A percentile compares a stretch with the other conserved stretches of the same genome.
These are phyloP conservation scores for Rhingia rostrata DNA, from an alignment of 2,888 invertebrate genomes.

Conservation along the genomic window DNA sequence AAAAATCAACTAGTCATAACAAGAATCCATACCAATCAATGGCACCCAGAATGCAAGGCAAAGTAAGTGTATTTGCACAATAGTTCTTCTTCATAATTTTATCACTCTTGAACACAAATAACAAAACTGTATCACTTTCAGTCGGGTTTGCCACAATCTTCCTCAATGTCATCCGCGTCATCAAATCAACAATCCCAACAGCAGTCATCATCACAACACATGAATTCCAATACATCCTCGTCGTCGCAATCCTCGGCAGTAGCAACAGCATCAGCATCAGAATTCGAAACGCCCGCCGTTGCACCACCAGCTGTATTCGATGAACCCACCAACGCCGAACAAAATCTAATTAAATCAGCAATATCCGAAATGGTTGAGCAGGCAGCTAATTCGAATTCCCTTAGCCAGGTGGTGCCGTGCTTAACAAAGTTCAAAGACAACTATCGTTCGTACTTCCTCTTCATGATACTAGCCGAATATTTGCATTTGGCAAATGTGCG, in stretches of 20 bases:
- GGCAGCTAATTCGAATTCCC: constrained; percentile 75
- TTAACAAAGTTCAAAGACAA: constrained; percentile 78
- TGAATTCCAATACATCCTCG: constrained; percentile 32
- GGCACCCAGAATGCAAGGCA: constrained; percentile 77
- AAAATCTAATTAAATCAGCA: constrained; percentile 77
- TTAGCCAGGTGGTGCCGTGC: constrained; percentile 76
- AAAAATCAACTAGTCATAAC: constrained; percentile 82
- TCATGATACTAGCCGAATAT: constrained; percentile 80
- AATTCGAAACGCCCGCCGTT: constrained; percentile 61
- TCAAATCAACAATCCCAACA: constrained; percentile 45
- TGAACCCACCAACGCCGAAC: constrained; percentile 76
- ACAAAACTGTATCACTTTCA: not conserved
- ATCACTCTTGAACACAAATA: not conserved
- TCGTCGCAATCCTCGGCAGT: constrained; percentile 34
- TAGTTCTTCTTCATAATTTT: too few relatives aligned
- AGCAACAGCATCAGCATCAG: constrained; percentile 20
- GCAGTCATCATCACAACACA: constrained; percentile 25
- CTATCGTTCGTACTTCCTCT: constrained; percentile 79
- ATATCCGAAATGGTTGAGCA: constrained; percentile 79
- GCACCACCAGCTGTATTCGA: constrained; percentile 78
- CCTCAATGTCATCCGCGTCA: constrained; percentile 43
- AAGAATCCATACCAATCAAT: constrained; percentile 80
- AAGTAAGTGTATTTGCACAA: constrained; percentile 76
- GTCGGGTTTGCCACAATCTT: constrained; percentile 48
- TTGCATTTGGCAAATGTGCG: constrained; percentile 80